Conservation (phyloP, 2,797 vertebrate species). For the Propithecus deckenii region DNA sequence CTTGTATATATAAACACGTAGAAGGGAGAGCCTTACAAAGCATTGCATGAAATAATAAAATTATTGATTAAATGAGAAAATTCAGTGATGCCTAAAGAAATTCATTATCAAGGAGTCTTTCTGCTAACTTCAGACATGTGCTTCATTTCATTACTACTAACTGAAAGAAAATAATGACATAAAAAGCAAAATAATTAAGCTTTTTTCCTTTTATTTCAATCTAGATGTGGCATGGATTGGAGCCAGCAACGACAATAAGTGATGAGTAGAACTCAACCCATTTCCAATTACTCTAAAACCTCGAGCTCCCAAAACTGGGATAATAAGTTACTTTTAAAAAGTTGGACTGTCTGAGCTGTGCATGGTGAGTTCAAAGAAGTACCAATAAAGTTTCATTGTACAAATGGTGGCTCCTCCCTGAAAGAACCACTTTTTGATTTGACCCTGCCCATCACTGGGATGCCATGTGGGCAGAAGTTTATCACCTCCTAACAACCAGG, state of each 20-base stretch:
- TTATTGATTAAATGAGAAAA: slow-evolving; percentile 33
- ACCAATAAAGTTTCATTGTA: background rate
- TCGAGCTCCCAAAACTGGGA: background rate
- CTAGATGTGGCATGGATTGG: background rate
- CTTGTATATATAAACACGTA: background rate
- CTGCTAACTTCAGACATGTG: background rate
- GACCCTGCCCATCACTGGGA: no score
- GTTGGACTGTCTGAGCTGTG: background rate
- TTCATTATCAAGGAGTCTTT: background rate
- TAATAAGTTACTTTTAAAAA: background rate
- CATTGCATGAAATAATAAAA: background rate
- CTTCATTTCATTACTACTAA: background rate
- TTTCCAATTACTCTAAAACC: background rate
- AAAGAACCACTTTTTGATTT: background rate
- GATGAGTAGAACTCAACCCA: accelerated
- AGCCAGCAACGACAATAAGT: background rate
- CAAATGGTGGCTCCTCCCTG: accelerated
- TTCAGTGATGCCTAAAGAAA: background rate
- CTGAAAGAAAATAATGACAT: background rate
- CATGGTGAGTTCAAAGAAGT: background rate
- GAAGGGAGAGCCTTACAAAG: background rate
- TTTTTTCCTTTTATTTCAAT: background rate
- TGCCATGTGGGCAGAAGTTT: background rate
- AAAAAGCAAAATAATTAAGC: no score
- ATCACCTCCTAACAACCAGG: accelerated